Evolutionary conservation across 2,888 invertebrate genomes (phyloP), one percentile per base, ranked within the genome.

Genomic region (Criorhina ranunculi): DNA sequence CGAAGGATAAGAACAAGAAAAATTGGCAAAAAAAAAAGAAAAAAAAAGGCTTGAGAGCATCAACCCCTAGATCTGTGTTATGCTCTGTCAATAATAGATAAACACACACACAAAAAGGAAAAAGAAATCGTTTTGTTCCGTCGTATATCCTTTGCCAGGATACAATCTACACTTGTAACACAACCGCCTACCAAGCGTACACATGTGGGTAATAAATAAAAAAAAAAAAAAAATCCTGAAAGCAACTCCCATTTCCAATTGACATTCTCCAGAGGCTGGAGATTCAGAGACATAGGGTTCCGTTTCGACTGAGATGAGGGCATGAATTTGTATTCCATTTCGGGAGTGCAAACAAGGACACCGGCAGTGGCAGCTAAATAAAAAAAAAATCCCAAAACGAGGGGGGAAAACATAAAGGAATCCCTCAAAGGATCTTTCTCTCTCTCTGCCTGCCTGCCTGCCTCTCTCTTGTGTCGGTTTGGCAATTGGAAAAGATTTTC

Each of bases 401-500:
- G 51, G 57, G 31, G 51, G 57, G 31, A 17, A 59, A 35, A 60
- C 40, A 72, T 44, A 59, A 77, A 66, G 64, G 64, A 64, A 76
- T 64, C 64, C 59, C 75, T 51, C 75, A 67, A 76, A 51, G 59
- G 51, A 33, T 60, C 53, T 60, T 55, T 35, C 53, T 31, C 40
- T 42, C 53, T 66, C 37, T 15, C 55, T 2, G n/a, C n/a, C n/a
- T n/a, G n/a, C n/a, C n/a, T n/a, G n/a, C n/a, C 64, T 35, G 60
- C 31, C 40, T 42, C 53, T 66, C 37, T 15, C 55, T 2, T 7
- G 7, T 69, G 11, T 46, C 31, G 78, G 44, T 60, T 76, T 77
- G 83, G 79, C 83, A 79, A 78, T 83, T 83, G 79, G 83, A 69
- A 83, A 83, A 83, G 83, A 83, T 83, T 83, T 79, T 83, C 73